Base-by-base conservation (phyloP, 2,888 invertebrate species). In the Uloborus plumipes region DNA sequence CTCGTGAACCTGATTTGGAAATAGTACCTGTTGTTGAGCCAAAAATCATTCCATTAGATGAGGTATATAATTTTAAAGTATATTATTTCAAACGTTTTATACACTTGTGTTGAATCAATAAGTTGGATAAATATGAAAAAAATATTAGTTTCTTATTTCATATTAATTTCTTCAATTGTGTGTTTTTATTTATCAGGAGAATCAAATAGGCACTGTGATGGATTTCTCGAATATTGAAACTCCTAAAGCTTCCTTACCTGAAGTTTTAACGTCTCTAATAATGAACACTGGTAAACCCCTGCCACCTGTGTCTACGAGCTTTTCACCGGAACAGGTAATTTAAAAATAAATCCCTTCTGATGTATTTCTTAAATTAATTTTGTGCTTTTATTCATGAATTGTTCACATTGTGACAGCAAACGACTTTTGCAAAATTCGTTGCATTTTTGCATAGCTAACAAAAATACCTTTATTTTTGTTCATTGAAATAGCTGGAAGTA, bases 1-100 rank as follows among this genome's bases (percentile, higher is more conserved):
- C 97, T 0, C 91, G 93, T 26, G 98, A 98, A 90, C 95, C 97
- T 1, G 96, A 97, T 58, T 91, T 93, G 75, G 96, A 97, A 90
- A 93, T 93, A 22, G 94, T 94, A 87, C 91, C 91, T 51, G 92
- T 93, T 85, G 91, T 92, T 7, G 96, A 96, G 88, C 94, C 96
- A 0, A 93, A 93, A 84, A 91, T 92, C 20, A 97, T 98, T 89
- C 97, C 98, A 0, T 90, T 96, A 73, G 96, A 97, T 86, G 98
- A 98, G 90, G 92, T 94, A 59, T 11, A 20, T 22, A 59, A 22
- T 59, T 59, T 55, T 15, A 3, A 65, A 18, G 4, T 20, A 2
- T 50, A 18, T 20, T 9, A 47, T 65, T 50, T 65, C 4, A 16
- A n/a, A 16, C 3, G 26, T 65, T 61, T 20, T 6, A 65, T 50